Percentiles rank a stretch among this genome's conserved stretches.
phyloP scores from a whole-genome alignment of 2,888 invertebrate species.

The Hydrotaea cyrtoneurina region DNA sequence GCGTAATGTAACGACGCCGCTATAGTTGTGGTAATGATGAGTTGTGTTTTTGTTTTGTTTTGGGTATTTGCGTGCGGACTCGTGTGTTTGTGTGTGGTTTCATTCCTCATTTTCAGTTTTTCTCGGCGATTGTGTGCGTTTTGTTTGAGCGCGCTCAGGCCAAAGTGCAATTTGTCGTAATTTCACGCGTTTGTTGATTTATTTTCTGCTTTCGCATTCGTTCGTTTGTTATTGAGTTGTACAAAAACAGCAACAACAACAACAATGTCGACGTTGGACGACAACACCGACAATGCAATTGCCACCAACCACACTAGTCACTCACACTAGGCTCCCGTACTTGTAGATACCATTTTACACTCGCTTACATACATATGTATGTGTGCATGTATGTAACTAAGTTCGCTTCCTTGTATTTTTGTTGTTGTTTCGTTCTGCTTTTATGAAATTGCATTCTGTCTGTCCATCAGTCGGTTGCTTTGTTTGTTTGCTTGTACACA shows the following conservation, averaged over 20 bases:
- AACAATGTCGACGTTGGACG: neutral
- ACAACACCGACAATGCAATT: constrained; percentile 19
- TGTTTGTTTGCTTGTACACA: constrained; percentile 25
- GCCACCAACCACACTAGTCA: neutral
- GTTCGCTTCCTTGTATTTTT: constrained; percentile 56
- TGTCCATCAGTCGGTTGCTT: neutral
- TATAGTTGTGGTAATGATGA: constrained; percentile 8
- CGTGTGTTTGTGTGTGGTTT: constrained; percentile 22
- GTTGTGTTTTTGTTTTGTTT: constrained; percentile 28
- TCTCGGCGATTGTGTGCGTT: neutral
- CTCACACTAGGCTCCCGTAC: neutral
- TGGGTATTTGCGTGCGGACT: constrained; percentile 10
- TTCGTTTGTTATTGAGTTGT: constrained; percentile 61
- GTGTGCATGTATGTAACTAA: constrained; percentile 55
- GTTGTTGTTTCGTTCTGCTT: constrained; percentile 27
- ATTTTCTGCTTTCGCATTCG: constrained; percentile 47
- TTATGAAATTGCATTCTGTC: constrained; percentile 59
- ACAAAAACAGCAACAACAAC: constrained; percentile 2
- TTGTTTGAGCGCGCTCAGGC: constrained; percentile 64
- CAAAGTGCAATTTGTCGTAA: constrained; percentile 69
- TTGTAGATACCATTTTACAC: constrained; percentile 34
- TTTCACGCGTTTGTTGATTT: constrained; percentile 67
- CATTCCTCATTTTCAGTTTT: constrained; percentile 31
- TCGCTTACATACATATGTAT: constrained; percentile 29
- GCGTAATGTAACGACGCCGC: neutral